A percentile compares a stretch with the other conserved stretches of the same genome.
These are phyloP conservation scores for Avahi laniger DNA, from an alignment of 2,797 vertebrate genomes.

Conservation along the genomic window DNA sequence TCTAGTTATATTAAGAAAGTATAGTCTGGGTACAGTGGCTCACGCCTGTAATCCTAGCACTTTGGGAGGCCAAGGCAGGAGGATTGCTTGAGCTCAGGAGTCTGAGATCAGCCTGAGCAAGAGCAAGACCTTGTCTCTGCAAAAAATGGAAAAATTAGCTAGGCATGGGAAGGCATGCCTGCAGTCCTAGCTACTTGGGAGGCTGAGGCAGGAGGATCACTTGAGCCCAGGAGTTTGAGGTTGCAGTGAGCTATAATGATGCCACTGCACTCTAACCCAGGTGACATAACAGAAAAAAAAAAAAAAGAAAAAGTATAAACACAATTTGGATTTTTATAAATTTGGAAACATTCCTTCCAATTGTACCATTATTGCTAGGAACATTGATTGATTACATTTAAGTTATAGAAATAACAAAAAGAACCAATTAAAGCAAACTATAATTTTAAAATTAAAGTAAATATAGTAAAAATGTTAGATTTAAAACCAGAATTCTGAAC, in stretches of 20 bases:
- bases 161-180: neutral
- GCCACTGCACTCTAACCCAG: neutral
- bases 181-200: neutral
- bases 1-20: neutral
- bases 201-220: neutral
- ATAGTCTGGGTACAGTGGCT: neutral
- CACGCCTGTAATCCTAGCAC: neutral
- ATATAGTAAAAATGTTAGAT: neutral
- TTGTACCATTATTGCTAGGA: neutral
- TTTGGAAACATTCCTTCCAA: neutral
- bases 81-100: neutral
- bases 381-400: slow-evolving; percentile 43
- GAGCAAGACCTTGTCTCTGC: neutral
- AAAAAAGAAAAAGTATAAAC: neutral
- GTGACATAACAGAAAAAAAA: neutral
- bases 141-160: neutral
- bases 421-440: neutral
- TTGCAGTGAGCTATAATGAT: neutral
- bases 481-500: neutral
- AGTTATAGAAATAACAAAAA: neutral
- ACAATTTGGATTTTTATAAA: neutral
- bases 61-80: neutral
- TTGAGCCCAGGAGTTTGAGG: neutral
- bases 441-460: slow-evolving; percentile 34
- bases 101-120: neutral